Base-by-base conservation (phyloP, 2,888 invertebrate species). In the Cephus nigrinus region DNA sequence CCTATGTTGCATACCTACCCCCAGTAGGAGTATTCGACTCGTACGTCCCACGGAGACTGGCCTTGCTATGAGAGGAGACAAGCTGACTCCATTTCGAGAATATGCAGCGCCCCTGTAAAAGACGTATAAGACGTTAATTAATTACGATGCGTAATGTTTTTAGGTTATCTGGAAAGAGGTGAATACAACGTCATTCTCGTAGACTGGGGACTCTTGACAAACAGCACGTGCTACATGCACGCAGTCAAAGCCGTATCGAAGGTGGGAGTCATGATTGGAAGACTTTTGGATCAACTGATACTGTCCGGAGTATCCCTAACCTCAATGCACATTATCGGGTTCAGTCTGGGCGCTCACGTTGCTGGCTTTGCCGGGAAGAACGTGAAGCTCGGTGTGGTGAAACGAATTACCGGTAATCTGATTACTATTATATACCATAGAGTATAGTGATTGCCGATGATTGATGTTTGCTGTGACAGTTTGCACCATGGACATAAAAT, bases 161-260 rank as follows among this genome's bases (percentile, higher is more conserved):
- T 77, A 79, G 79, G 71, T 15, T 79, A 79, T 69, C 40, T 79
- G 71, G 73, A 78, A 68, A 79, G 75, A 35, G 79, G 79, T 1
- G 77, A 79, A 69, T 79, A 79, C 31, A 79, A 79, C 75, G 71
- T 79, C 31, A 79, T 79, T 68, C 32, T 79, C 33, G 79, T 79
- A 23, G 79, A 79, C 74, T 79, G 79, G 79, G 69, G 36, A 30
- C 30, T 73, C 74, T 73, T 76, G 79, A 77, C 77, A 33, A 79
- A 79, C 31, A 79, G 76, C 78, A 81, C 80, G 78, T 80, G 81
- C 68, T 79, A 77, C 79, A 15, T 81, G 73, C 80, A 80, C 79
- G 81, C 77, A 73, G 81, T 74, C 30, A 80, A 71, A 69, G 30
- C 76, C 68, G 78, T 78, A 12, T 72, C 73, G 23, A 78, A 76